These are phyloP conservation scores for Heliconius aoede DNA, from an alignment of 2,888 invertebrate genomes.

Conservation along the genomic window DNA sequence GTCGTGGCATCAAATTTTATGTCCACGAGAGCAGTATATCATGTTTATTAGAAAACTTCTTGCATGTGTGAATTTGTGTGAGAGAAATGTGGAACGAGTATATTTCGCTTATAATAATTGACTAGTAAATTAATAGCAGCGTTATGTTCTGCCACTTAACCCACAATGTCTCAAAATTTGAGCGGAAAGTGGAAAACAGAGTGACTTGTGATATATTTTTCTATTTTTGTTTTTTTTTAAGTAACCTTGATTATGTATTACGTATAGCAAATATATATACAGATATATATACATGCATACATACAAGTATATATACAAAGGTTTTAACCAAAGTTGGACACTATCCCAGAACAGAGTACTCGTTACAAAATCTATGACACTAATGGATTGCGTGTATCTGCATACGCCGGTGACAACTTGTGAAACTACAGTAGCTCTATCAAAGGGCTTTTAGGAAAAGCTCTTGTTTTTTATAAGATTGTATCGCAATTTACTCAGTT, in stretches of 20 bases:
- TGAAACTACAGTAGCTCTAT: background rate
- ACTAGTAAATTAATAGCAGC: too few species aligned
- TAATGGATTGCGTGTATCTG: slow-evolving; percentile 18
- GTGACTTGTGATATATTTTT: too few species aligned
- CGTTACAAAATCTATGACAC: background rate
- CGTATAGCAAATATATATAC: background rate
- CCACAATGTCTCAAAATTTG: too few species aligned
- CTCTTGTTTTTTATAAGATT: background rate
- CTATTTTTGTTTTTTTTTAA: too few species aligned
- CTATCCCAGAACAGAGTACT: background rate
- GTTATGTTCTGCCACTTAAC: too few species aligned
- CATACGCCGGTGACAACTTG: background rate
- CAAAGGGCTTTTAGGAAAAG: background rate
- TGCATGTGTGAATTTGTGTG: slow-evolving; percentile 19
- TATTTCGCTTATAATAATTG: background rate
- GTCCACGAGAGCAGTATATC: slow-evolving; percentile 13
- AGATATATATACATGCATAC: background rate
- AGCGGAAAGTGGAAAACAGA: too few species aligned
- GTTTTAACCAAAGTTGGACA: background rate
- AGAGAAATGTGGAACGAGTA: background rate
- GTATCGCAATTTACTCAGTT: too few species aligned
- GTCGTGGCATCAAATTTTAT: slow-evolving; percentile 27
- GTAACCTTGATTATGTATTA: background rate
- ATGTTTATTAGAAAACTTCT: slow-evolving; percentile 22
- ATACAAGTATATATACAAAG: background rate